A percentile compares a stretch with the other conserved stretches of the same genome.
phyloP scores from a whole-genome alignment of 2,113 vertebrate species.

The Cololabis saira region DNA sequence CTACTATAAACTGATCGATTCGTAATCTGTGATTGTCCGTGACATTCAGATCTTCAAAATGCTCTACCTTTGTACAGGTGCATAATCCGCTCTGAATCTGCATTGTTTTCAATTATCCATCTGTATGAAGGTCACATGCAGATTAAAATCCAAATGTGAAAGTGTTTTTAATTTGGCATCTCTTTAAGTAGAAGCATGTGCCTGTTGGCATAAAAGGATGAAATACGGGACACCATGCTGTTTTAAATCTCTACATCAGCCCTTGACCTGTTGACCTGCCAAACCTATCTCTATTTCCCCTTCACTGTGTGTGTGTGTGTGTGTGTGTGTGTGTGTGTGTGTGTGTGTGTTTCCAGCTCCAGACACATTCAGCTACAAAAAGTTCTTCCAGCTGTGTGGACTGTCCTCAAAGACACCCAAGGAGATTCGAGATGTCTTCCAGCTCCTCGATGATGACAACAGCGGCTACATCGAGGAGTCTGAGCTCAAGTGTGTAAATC shows the following conservation, averaged over 20 bases:
- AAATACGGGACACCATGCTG: neutral
- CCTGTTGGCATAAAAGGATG: slow-evolving; percentile 26
- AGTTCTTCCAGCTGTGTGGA: slow-evolving; percentile 95
- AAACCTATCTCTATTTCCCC: neutral
- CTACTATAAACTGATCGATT: neutral
- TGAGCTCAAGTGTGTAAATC: slow-evolving; percentile 89
- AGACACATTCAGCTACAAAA: slow-evolving; percentile 93
- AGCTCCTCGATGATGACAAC: slow-evolving; percentile 90
- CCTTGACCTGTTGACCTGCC: neutral
- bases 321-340: neutral
- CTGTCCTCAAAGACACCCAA: slow-evolving; percentile 90
- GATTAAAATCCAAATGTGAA: slow-evolving; percentile 33
- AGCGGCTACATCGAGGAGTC: slow-evolving; percentile 95
- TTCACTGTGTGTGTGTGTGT: neutral
- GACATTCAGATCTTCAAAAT: neutral
- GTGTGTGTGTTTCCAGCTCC: slow-evolving; percentile 80
- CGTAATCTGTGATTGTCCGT: slow-evolving; percentile 13
- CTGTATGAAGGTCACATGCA: neutral
- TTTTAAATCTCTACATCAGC: slow-evolving; percentile 52
- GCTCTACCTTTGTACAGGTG: neutral
- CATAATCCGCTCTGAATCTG: slow-evolving; percentile 17
- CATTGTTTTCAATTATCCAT: slow-evolving; percentile 9
- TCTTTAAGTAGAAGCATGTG: slow-evolving; percentile 19
- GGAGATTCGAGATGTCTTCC: slow-evolving; percentile 92
- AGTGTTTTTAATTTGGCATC: slow-evolving; percentile 34